Evolutionary conservation across 2,888 invertebrate genomes (phyloP).

Genomic region (Microplitis deprimator): DNA sequence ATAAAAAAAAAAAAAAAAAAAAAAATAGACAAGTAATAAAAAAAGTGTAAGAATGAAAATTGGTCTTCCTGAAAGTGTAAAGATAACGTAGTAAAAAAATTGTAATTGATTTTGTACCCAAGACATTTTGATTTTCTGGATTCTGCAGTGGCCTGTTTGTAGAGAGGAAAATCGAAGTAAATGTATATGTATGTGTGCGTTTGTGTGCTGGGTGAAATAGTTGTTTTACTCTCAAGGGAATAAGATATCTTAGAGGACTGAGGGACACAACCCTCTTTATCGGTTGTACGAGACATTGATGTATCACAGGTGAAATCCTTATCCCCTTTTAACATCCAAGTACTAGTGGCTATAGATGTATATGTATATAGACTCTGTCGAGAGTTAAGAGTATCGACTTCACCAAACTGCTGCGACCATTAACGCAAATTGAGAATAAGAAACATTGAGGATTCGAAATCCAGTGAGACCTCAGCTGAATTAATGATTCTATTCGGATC

Average conservation of each 20-base stretch:
- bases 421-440: constrained; percentile 52
- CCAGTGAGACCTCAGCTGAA: constrained; percentile 39
- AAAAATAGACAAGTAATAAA: constrained; percentile 1
- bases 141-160: neutral
- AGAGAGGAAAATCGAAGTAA: neutral
- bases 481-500: constrained; percentile 53
- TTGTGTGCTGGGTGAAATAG: constrained; percentile 20
- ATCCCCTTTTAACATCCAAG: constrained; percentile 36
- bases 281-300: constrained; percentile 48
- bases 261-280: constrained; percentile 38
- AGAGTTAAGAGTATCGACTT: constrained; percentile 18
- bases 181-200: neutral
- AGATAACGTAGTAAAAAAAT: constrained; percentile 28
- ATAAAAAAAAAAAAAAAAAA: constrained; percentile 21
- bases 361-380: constrained; percentile 11
- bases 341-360: constrained; percentile 30
- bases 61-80: constrained; percentile 19
- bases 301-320: constrained; percentile 53
- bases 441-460: constrained; percentile 44
- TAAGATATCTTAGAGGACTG: constrained; percentile 36
- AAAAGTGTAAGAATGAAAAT: constrained; percentile 20
- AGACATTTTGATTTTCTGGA: constrained; percentile 31
- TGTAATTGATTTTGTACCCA: constrained; percentile 36
- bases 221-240: constrained; percentile 44
- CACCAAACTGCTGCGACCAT: constrained; percentile 45